Evolutionary conservation across 1,140 invertebrate genomes (phyloP), one percentile per base, ranked within the genome.

Genomic region (Mercenaria mercenaria): DNA sequence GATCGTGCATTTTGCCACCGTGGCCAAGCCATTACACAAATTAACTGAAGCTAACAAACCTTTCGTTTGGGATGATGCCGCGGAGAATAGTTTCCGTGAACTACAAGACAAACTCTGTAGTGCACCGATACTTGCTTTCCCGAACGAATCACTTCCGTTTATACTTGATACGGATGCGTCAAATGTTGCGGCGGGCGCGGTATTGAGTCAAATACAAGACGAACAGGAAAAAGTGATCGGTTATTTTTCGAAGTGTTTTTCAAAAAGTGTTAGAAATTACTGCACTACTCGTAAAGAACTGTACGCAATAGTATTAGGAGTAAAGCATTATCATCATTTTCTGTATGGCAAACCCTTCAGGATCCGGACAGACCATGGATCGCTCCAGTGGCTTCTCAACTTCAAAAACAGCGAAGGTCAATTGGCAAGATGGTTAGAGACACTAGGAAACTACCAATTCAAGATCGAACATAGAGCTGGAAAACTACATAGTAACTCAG

Each of bases 371-470:
- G 43, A 47, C 15, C 43, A 47, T 47, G 43, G 43, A 47, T 8
- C 87, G 4, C 74, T 93, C 1, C 89, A 80, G 67, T 93, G 89
- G 91, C 26, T 93, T 11, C 1, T 80, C 0, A 83, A 50, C 41
- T 88, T 89, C 34, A 91, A 86, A 43, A 82, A 90, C 52, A 76
- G 91, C 34, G 77, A 79, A 39, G 90, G 86, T 8, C 92, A 92
- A 74, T 37, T 93, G 50, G 90, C 89, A 6, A 50, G 94, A 43
- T 95, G 94, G 94, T 61, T 89, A 23, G 89, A 95, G 32, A 32
- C 50, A 2, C 61, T 95, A 77, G 82, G 64, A 50, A 56, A 84
- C 10, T 92, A 85, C 39, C 4, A 91, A 13, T 87, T 89, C 43
- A 67, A 69, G 0, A 92, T 91, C 20, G 29, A 74, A n/a, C 82